These are phyloP conservation scores for Villa cingulata DNA, from an alignment of 2,888 invertebrate genomes.

Conservation along the genomic window DNA sequence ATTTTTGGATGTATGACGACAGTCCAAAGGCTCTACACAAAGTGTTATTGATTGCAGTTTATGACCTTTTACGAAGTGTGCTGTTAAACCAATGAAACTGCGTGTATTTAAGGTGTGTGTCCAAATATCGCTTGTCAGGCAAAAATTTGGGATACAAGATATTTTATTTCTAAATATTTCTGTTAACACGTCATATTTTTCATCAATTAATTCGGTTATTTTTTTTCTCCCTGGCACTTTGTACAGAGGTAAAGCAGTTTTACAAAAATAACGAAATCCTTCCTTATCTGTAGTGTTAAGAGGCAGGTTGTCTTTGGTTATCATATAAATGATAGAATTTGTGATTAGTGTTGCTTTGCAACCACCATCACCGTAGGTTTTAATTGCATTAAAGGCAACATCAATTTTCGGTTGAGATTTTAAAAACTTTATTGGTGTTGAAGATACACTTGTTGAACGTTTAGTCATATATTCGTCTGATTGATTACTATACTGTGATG, in stretches of 20 bases:
- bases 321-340: too few relatives aligned
- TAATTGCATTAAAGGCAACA: too few relatives aligned
- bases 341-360: too few relatives aligned
- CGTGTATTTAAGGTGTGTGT: constrained; percentile 12
- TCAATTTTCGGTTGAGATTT: too few relatives aligned
- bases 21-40: constrained; percentile 13
- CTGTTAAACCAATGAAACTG: constrained; percentile 13
- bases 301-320: neutral
- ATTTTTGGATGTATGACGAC: constrained; percentile 14
- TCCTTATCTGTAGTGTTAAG: neutral
- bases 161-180: neutral
- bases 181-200: neutral
- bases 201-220: neutral
- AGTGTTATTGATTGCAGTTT: constrained; percentile 10
- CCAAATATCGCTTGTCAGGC: constrained; percentile 14
- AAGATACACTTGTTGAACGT: too few relatives aligned
- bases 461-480: too few relatives aligned
- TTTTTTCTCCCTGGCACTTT: neutral
- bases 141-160: neutral
- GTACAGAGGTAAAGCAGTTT: neutral
- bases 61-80: constrained; percentile 8
- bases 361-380: too few relatives aligned
- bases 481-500: too few relatives aligned
- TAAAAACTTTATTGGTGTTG: too few relatives aligned
- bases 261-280: neutral